Evolutionary conservation across 2,797 vertebrate species (phyloP).

Genomic region (Gastrophryne carolinensis): DNA sequence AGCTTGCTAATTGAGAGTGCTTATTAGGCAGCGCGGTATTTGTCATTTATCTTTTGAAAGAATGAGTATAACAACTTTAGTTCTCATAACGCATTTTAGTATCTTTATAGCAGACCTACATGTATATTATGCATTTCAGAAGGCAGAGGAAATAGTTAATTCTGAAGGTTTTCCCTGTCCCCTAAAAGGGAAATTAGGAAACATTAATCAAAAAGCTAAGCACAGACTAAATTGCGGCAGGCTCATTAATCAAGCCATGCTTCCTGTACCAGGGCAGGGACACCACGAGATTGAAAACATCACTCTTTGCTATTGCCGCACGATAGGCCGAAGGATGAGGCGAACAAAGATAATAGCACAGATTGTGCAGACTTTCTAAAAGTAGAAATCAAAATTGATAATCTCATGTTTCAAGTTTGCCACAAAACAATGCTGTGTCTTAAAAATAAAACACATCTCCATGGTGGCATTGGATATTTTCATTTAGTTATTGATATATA

Average conservation of each 20-base stretch:
- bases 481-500: slow-evolving; percentile 30
- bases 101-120: slow-evolving; percentile 6
- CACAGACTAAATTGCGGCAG: slow-evolving; percentile 24
- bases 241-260: slow-evolving; percentile 32
- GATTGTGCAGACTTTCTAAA: slow-evolving; percentile 16
- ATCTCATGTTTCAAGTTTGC: slow-evolving; percentile 24
- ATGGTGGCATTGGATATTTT: slow-evolving; percentile 15
- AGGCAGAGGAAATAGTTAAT: slow-evolving; percentile 23
- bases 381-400: slow-evolving; percentile 30
- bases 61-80: too few species aligned
- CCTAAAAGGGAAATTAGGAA: slow-evolving; percentile 8
- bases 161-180: slow-evolving; percentile 31
- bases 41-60: too few species aligned
- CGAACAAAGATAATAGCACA: slow-evolving; percentile 35
- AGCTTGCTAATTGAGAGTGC: too few species aligned
- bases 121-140: slow-evolving; percentile 17
- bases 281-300: slow-evolving; percentile 40
- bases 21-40: too few species aligned
- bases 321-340: slow-evolving; percentile 33
- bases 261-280: slow-evolving; percentile 15
- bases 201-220: slow-evolving; percentile 40
- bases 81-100: slow-evolving; percentile 7
- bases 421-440: slow-evolving; percentile 10
- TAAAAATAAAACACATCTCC: slow-evolving; percentile 2
- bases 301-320: slow-evolving; percentile 25